These are phyloP conservation scores for Drosophila kurseongensis DNA, from an alignment of 1,140 invertebrate species.

Conservation along the genomic window DNA sequence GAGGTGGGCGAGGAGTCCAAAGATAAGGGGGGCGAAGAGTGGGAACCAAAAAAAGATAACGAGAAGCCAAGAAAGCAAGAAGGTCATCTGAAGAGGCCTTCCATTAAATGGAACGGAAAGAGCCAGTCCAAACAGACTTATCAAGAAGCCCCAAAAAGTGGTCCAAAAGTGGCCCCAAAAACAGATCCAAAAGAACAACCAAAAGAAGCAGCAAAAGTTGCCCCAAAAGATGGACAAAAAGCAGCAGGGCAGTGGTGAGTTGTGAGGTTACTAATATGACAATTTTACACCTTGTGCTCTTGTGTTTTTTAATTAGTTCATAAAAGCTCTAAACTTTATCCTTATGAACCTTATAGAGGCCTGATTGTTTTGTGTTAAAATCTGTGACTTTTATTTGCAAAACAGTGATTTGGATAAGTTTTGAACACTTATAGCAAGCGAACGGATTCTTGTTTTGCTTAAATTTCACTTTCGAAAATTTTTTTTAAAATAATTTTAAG, in stretches of 20 bases:
- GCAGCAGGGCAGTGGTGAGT: conserved; percentile 11
- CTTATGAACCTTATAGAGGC: too few species aligned
- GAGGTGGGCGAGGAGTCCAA: background rate
- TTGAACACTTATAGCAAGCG: too few species aligned
- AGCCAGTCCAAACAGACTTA: background rate
- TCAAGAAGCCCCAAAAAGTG: background rate
- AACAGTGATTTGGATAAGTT: too few species aligned
- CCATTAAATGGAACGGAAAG: background rate
- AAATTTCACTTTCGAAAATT: too few species aligned
- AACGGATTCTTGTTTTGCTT: too few species aligned
- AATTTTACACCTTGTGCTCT: too few species aligned
- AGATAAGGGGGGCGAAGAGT: background rate
- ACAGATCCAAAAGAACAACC: background rate
- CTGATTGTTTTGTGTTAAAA: too few species aligned
- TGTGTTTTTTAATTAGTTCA: too few species aligned
- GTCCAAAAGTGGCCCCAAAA: background rate
- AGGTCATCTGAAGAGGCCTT: background rate
- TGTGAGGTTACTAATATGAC: too few species aligned
- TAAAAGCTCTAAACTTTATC: too few species aligned
- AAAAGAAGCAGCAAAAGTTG: background rate
- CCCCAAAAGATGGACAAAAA: background rate
- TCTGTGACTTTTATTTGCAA: too few species aligned
- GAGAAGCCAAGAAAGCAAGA: background rate
- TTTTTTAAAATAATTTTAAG: too few species aligned
- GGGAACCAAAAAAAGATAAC: background rate